Evolutionary conservation across 2,113 vertebrate species (phyloP).

Genomic region (Budorcas taxicolor): DNA sequence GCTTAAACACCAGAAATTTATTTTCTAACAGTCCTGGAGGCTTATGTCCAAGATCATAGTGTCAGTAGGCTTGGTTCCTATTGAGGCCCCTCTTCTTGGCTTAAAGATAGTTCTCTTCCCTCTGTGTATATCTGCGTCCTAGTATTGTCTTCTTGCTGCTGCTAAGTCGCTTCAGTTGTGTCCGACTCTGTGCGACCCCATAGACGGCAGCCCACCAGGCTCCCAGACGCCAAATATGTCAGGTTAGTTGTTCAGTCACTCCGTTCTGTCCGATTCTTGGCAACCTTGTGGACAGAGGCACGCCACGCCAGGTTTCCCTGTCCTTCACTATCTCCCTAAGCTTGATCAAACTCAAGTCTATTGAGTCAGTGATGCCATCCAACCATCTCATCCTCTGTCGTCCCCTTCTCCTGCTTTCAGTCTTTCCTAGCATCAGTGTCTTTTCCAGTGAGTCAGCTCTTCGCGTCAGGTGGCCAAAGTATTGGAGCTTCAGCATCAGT

Average conservation of each 20-base stretch:
- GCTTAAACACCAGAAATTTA: not conserved
- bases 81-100: not conserved
- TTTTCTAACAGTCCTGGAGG: not conserved
- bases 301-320: not conserved
- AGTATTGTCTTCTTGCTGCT: not conserved
- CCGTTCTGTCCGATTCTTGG: not conserved
- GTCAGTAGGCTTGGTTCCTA: not conserved
- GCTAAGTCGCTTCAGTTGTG: no score
- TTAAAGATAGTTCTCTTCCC: not conserved
- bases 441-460: not conserved
- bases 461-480: not conserved
- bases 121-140: not conserved
- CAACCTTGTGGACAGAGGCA: not conserved
- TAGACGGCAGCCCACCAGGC: no score
- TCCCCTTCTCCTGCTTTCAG: not conserved
- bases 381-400: not conserved
- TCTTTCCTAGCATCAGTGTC: not conserved
- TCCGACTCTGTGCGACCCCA: no score
- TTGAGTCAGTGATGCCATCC: not conserved
- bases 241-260: not conserved
- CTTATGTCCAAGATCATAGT: not conserved
- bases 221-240: not conserved
- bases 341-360: not conserved
- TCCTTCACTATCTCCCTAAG: not conserved
- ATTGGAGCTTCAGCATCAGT: not conserved